phyloP scores from a whole-genome alignment of 2,113 vertebrate genomes.

The Sylvia atricapilla region DNA sequence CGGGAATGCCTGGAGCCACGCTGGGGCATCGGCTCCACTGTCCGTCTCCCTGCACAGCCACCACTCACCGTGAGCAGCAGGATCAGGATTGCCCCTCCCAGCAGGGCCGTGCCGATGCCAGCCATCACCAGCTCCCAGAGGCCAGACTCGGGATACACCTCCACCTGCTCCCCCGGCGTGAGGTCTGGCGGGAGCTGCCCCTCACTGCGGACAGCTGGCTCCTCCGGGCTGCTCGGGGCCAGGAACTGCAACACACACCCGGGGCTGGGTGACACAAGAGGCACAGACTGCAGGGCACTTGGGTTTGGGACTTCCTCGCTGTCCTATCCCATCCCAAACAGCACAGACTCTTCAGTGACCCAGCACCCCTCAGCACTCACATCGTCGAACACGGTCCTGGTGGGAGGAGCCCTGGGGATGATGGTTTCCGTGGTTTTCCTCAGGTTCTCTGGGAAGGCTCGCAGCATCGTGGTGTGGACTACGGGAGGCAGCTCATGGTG shows the following conservation, averaged over 20 bases:
- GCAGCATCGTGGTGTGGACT: slow-evolving; percentile 91
- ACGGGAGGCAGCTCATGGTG: slow-evolving; percentile 90
- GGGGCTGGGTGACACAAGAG: background rate
- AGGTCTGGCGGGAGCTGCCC: background rate
- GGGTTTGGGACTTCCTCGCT: background rate
- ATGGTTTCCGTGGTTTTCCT: slow-evolving; percentile 73
- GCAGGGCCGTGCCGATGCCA: slow-evolving; percentile 72
- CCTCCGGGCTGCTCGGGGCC: background rate
- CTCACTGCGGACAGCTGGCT: background rate
- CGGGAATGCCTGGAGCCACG: rapidly evolving
- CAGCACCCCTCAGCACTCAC: slow-evolving; percentile 11
- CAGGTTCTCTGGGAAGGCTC: slow-evolving; percentile 79
- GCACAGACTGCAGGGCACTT: background rate
- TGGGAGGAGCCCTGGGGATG: slow-evolving; percentile 61
- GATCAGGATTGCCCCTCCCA: slow-evolving; percentile 83
- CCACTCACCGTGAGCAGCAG: slow-evolving; percentile 72
- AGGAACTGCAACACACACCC: slow-evolving; percentile 53
- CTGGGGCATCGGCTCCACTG: rapidly evolving
- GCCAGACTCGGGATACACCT: slow-evolving; percentile 47
- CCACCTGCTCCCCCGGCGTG: background rate
- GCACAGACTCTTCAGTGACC: background rate
- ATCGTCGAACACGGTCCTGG: slow-evolving; percentile 40
- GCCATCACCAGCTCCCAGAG: slow-evolving; percentile 76
- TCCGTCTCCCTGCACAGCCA: background rate
- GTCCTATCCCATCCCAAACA: too few relatives aligned